Evolutionary conservation across 2,797 vertebrate genomes (phyloP).

Genomic region (Falco cherrug): DNA sequence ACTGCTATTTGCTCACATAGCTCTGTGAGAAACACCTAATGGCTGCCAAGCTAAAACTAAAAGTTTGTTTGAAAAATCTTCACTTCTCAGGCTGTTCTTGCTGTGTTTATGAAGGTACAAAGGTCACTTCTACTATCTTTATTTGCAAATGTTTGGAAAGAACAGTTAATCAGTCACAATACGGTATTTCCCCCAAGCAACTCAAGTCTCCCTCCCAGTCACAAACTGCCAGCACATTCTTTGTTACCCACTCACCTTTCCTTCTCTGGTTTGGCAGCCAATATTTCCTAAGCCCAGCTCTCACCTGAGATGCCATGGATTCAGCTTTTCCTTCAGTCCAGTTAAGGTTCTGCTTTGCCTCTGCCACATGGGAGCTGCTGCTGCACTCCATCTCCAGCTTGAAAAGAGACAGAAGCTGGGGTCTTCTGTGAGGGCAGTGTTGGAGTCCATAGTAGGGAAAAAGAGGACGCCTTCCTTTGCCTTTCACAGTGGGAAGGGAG

Average conservation of each 20-base stretch:
- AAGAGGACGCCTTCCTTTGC: not conserved
- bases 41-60: not conserved
- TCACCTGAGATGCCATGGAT: not conserved
- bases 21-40: not conserved
- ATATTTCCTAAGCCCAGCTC: not conserved
- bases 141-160: not conserved
- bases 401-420: not conserved
- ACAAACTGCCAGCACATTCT: not conserved
- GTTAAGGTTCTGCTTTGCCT: not conserved
- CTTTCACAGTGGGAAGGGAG: not conserved
- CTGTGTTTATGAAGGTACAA: not conserved
- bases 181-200: not conserved
- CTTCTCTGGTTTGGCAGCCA: not conserved
- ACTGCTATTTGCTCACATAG: not conserved
- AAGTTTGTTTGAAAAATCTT: not conserved
- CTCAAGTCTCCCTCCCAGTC: not conserved
- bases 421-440: accelerated
- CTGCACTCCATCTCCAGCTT: not conserved
- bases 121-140: not conserved
- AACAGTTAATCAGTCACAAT: not conserved
- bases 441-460: not conserved
- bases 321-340: not conserved
- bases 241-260: not conserved
- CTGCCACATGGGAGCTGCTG: not conserved
- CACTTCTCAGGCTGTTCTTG: not conserved